Conservation (phyloP, 2,113 vertebrate genomes). For the Acanthochromis polyacanthus region DNA sequence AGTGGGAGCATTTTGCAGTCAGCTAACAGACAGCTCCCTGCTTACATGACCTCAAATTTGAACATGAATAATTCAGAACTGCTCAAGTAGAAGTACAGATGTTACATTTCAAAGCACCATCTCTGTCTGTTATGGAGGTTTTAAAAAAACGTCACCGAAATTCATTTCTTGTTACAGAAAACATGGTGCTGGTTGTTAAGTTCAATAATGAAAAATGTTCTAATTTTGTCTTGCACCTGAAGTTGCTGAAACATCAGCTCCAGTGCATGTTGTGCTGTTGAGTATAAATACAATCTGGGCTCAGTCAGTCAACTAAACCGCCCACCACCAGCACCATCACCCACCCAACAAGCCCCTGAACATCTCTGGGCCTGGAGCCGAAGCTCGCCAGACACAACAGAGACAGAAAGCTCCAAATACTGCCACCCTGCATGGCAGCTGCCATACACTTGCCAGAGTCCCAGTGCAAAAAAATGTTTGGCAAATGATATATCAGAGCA, state of each 20-base stretch:
- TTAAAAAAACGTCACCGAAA: conserved; percentile 19
- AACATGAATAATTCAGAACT: conserved; percentile 48
- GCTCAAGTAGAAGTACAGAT: conserved; percentile 29
- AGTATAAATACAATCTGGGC: conserved; percentile 48
- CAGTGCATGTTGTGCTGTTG: conserved; percentile 16
- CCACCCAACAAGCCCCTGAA: conserved; percentile 12
- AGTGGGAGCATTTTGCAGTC: conserved; percentile 8
- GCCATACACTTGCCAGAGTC: conserved; percentile 27
- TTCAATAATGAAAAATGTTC: conserved; percentile 29
- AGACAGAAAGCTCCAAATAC: conserved; percentile 60
- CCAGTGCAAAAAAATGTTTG: neutral
- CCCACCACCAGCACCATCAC: neutral
- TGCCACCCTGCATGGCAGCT: conserved; percentile 49
- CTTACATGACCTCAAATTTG: conserved; percentile 34
- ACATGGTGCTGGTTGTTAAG: neutral
- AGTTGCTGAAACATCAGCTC: conserved; percentile 37
- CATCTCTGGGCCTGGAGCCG: conserved; percentile 70
- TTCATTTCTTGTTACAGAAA: conserved; percentile 1
- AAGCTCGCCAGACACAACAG: conserved; percentile 51
- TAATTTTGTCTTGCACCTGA: neutral
- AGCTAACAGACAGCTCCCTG: conserved; percentile 18
- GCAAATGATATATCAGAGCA: neutral
- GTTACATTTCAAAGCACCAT: conserved; percentile 12
- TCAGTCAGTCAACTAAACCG: conserved; percentile 56
- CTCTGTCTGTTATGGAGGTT: conserved; percentile 9